Base-by-base conservation (phyloP, 2,888 invertebrate genomes). In the Leptinotarsa tumamoca region DNA sequence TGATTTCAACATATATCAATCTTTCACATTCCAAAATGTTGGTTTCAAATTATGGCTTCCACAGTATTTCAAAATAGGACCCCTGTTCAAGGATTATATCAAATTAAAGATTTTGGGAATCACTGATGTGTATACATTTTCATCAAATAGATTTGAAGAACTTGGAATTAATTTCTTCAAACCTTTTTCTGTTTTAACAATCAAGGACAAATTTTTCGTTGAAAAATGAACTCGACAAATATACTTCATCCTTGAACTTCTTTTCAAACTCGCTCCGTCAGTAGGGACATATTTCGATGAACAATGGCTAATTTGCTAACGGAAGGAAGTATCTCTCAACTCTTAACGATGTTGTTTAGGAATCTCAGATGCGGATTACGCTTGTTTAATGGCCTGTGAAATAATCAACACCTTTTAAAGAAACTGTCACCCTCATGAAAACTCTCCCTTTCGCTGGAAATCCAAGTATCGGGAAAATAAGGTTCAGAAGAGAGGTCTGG, bases 301-400 rank as follows among this genome's bases (percentile, higher is more conserved):
- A 63, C 63, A 63, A 43, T 43, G 43, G 61, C n/a, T 63, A 33
- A 63, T 63, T 63, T 63, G 43, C 43, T 63, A 27, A 63, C 63
- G 33, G 63, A 43, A 13, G 63, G 43, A n/a, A 27, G 63, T 63
- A 17, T 63, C n/a, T 63, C 33, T n/a, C 27, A 63, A 63, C 63
- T 63, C 63, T 63, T 63, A 63, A 63, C 63, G 63, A 63, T 63
- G 33, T 63, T 63, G 63, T 63, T 63, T 63, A 27, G 33, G 5
- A 63, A 63, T 63, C 63, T 63, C 63, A 43, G 33, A 63, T 43
- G 63, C 7, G 63, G 63, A 63, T 63, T 63, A 43, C 3, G 43
- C 17, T 17, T 15, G 63, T 63, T 63, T n/a, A 63, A 63, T 63
- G 63, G 63, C 18, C 33, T 63, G 63, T 43, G 33, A 63, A 63